Evolutionary conservation across 2,888 invertebrate genomes (phyloP), one percentile per base, ranked within the genome.

Genomic region (Dryadula phaetusa): DNA sequence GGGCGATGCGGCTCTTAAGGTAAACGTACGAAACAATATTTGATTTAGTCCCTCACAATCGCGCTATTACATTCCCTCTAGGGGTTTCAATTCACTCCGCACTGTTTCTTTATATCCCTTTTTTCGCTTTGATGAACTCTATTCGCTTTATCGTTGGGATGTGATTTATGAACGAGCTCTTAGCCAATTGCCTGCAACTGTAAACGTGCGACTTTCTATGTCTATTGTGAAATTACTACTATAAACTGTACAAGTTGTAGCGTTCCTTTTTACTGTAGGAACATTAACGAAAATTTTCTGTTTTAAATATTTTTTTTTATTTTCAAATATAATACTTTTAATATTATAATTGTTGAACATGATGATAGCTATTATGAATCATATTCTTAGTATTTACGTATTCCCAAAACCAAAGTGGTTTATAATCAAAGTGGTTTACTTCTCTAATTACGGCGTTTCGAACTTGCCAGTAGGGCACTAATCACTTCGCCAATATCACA

Each of bases 21-120:
- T 52, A 37, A 56, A 62, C 46, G 40, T 61, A 47, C 60, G 34
- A 20, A 70, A 62, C 62, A 49, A 66, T 58, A 67, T 69, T 70
- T 64, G 82, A 80, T 88, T 86, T 78, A 75, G 76, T 69, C 76
- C 78, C 78, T 77, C 77, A 83, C 82, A 86, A 85, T 84, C 78
- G 80, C 73, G 77, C 74, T 79, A 82, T 86, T 85, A 83, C 77
- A 75, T 62, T 72, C 79, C 79, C 82, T 77, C 74, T 77, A 72
- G 74, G 77, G 80, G 77, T 83, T 83, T 81, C 79, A 70, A 85
- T 83, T 81, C 78, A 71, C 75, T 78, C 62, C 47, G 63, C 63
- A 70, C 70, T 73, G 66, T 75, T 76, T 72, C 76, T 77, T 76
- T 78, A 72, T 76, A 74, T 75, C 64, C 68, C 60, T 70, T 73